Evolutionary conservation across 2,113 vertebrate genomes (phyloP), one percentile per base, ranked within the genome.

Genomic region (Haplochromis vanheusdeni): DNA sequence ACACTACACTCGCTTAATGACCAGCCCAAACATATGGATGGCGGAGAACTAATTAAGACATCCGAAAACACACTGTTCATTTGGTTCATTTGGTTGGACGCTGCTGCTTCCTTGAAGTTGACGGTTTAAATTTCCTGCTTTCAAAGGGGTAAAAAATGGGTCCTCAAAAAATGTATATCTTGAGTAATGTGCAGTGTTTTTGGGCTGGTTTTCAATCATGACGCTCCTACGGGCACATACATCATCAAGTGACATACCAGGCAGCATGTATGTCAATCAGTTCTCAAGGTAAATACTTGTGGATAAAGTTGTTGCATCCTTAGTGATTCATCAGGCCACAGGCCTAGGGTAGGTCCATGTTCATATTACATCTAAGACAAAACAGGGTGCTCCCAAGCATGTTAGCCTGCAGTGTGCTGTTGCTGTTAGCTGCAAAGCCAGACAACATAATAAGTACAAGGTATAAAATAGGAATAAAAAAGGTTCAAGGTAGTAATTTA

Each of bases 1-100:
- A 82, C 33, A 51, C 52, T 35, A 49, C 7, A 11, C 79, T 65
- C 21, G 42, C 68, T 82, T 88, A 91, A 87, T 79, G 83, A 84
- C 58, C 77, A 58, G 47, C 26, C 40, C 19, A 82, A 84, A 89
- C 87, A 86, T 83, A 79, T 77, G 79, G 77, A 84, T 6, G 17
- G 19, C 21, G 40, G 35, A 83, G 83, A 90, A 82, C 75, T 86
- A 85, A 89, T 92, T 83, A 85, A 87, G 82, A 89, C 35, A 65
- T 87, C 17, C 2, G 23, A 80, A 82, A 80, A 55, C 52, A 31
- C 4, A n/a, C 65, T 79, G 23, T 82, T n/a, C 85, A 28, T 62
- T 79, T 2, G 60, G 60, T n/a, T 65, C 33, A 81, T 80, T 84
- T 51, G 19, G 47, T 79, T 54, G 52, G 73, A 35, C 1, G 2